These are phyloP conservation scores for Diabrotica virgifera DNA, from an alignment of 1,140 invertebrate species.

Conservation along the genomic window DNA sequence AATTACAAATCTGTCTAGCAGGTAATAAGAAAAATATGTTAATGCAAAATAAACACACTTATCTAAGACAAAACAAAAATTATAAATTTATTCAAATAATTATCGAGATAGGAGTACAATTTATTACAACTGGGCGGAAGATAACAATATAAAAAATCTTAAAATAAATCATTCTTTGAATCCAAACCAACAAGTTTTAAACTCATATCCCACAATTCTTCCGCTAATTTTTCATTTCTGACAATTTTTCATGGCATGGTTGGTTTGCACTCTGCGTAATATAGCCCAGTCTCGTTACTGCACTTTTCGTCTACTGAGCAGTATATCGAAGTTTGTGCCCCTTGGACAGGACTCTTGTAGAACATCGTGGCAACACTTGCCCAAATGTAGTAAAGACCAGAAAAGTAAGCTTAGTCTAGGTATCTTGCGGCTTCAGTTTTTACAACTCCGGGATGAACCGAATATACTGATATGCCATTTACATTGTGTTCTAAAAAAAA, in stretches of 20 bases:
- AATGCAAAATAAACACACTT: no score
- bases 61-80: no score
- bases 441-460: constrained; percentile 70
- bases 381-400: constrained; percentile 44
- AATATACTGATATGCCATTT: constrained; percentile 61
- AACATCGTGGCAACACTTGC: constrained; percentile 44
- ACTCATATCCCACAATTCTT: constrained; percentile 74
- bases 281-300: constrained; percentile 60
- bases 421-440: constrained; percentile 73
- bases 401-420: constrained; percentile 54
- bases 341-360: constrained; percentile 62
- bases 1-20: no score
- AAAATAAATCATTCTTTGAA: constrained; percentile 40
- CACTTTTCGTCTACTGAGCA: constrained; percentile 70
- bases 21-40: no score
- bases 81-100: no score
- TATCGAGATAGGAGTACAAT: not conserved
- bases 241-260: constrained; percentile 48
- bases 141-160: not conserved
- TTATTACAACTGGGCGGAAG: not conserved
- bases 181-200: constrained; percentile 55
- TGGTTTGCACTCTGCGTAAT: constrained; percentile 59
- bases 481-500: constrained; percentile 47
- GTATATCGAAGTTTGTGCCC: constrained; percentile 77
- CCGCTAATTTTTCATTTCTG: constrained; percentile 55